Base-by-base conservation (phyloP, 2,113 vertebrate genomes). In the Marcusenius ussheri region DNA sequence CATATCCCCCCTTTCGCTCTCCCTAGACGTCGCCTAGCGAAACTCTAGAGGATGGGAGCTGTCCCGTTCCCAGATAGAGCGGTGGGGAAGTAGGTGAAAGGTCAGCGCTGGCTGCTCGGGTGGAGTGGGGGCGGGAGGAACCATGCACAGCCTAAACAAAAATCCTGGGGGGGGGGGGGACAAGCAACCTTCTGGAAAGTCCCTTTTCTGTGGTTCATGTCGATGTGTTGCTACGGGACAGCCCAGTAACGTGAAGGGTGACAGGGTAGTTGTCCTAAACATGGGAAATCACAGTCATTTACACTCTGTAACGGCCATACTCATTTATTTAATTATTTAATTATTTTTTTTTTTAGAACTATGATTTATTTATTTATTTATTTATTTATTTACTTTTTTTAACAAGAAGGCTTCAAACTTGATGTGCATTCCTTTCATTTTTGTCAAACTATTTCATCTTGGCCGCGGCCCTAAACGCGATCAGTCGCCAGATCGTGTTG, bases 81-180 rank as follows among this genome's bases (percentile, higher is more conserved):
- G 39, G 53, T 15, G 39, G 70, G 87, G 92, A 93, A 92, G 87
- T 92, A 77, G 92, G 93, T 90, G 91, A 93, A 88, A 89, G 93
- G 91, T 92, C 91, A 91, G n/a, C 6, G 6, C 6, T 87, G 77
- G 90, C 70, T 88, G 58, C 45, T 27, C 11, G 10, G 35, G 83
- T 56, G 50, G 49, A 53, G n/a, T 53, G 21, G 83, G 88, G 80
- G 77, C 7, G 87, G 50, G 46, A 84, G 83, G 56, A 84, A 88
- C 74, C 83, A 87, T 80, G 70, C 91, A 91, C 74, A 89, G 89
- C 31, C 89, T 80, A 89, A 84, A 84, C 89, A 89, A 47, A 89
- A 46, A 51, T n/a, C 15, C 39, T 31, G 74, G 56, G 74, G 5
- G 1, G n/a, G n/a, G 70, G 35, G 46, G 74, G 10, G 1, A 77